phyloP scores from a whole-genome alignment of 2,888 invertebrate genomes.

The Beris morrisii region DNA sequence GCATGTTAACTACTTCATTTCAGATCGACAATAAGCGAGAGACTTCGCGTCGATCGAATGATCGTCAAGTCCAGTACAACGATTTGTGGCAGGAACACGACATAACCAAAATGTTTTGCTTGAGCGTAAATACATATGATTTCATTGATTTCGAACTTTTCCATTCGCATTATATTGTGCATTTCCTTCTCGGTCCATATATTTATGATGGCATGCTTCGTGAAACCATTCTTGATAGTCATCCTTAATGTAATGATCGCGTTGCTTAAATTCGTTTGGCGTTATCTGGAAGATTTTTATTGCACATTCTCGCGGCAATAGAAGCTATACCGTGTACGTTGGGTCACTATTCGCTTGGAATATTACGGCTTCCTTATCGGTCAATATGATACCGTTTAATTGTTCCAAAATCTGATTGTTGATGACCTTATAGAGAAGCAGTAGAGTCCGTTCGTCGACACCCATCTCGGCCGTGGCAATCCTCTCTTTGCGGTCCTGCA shows the following conservation, averaged over 20 bases:
- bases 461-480: constrained; percentile 89
- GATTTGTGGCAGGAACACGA: too few species aligned
- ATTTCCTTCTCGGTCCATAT: constrained; percentile 98
- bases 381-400: constrained; percentile 90
- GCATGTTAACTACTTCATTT: too few species aligned
- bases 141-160: constrained; percentile 74
- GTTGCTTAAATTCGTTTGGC: constrained; percentile 88
- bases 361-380: constrained; percentile 93
- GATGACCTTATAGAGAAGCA: constrained; percentile 85
- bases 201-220: constrained; percentile 84
- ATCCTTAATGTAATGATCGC: constrained; percentile 91
- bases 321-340: constrained; percentile 60
- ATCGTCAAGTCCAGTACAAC: too few species aligned
- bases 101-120: too few species aligned
- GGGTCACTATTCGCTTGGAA: constrained; percentile 75
- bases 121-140: too few species aligned
- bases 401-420: constrained; percentile 75
- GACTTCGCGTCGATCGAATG: too few species aligned
- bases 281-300: constrained; percentile 94
- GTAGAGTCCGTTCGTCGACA: constrained; percentile 81
- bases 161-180: constrained; percentile 82
- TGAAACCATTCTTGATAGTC: constrained; percentile 87
- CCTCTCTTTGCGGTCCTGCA: constrained; percentile 80
- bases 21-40: too few species aligned
- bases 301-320: too few species aligned